These are phyloP conservation scores for Varroa destructor DNA, from an alignment of 1,140 invertebrate species.

Conservation along the genomic window DNA sequence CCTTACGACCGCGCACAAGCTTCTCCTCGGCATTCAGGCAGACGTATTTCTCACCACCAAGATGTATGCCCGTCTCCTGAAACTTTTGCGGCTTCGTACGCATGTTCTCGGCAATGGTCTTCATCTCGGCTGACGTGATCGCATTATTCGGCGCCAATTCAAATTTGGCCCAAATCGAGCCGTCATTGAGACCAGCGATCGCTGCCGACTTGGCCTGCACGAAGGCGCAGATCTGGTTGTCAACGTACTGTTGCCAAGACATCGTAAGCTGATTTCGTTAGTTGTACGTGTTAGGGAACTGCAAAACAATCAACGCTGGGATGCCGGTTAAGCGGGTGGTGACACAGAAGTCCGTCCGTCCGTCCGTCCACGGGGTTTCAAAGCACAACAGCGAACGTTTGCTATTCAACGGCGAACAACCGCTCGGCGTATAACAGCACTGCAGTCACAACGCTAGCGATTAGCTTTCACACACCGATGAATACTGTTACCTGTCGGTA, in stretches of 20 bases:
- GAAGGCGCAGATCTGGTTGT: conserved; percentile 87
- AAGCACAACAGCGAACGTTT: no score
- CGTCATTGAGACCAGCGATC: conserved; percentile 75
- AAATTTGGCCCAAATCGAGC: conserved; percentile 84
- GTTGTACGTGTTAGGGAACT: no score
- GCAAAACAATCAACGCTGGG: no score
- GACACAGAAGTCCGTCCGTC: no score
- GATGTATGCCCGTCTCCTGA: conserved; percentile 36
- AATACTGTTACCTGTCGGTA: no score
- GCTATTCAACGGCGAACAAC: no score
- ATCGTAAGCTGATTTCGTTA: conserved; percentile 46
- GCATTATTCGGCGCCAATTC: conserved; percentile 42
- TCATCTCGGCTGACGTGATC: conserved; percentile 36
- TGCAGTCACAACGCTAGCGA: no score
- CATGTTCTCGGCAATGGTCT: conserved; percentile 37
- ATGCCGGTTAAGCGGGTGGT: no score
- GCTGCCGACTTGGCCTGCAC: conserved; percentile 48
- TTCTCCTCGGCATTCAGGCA: conserved; percentile 36
- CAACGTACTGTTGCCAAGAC: conserved; percentile 97
- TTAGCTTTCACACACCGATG: no score
- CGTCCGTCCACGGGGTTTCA: no score
- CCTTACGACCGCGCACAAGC: conserved; percentile 37
- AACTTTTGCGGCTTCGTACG: conserved; percentile 35
- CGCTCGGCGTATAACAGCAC: no score
- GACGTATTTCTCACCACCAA: conserved; percentile 38